These are phyloP conservation scores for Pseudomyrmex cubaensis DNA, from an alignment of 1,140 invertebrate genomes.

Conservation along the genomic window DNA sequence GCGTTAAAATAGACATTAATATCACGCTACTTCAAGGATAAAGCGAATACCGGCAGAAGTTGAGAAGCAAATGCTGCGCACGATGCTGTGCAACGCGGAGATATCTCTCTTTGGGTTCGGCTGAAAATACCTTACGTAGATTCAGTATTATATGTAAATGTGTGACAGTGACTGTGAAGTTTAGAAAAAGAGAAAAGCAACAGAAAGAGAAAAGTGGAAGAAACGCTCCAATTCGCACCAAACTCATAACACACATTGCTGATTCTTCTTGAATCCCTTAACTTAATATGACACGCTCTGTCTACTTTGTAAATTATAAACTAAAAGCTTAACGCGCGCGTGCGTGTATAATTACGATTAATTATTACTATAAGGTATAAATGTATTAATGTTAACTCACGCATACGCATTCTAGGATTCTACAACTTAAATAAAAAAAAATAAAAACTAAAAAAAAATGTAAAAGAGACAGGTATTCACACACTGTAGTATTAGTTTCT, in stretches of 20 bases:
- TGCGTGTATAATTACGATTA: constrained; percentile 38
- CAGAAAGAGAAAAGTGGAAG: background rate
- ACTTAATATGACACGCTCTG: constrained; percentile 57
- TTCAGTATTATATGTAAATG: constrained; percentile 73
- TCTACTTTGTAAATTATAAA: constrained; percentile 70
- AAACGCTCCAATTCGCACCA: constrained; percentile 44
- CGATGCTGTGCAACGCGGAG: constrained; percentile 6
- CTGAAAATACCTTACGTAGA: constrained; percentile 65
- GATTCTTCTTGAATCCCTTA: constrained; percentile 38
- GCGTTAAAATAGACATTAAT: constrained; percentile 7
- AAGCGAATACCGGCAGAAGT: constrained; percentile 1
- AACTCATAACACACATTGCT: constrained; percentile 29
- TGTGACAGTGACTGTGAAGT: constrained; percentile 41
- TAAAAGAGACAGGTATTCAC: constrained; percentile 65
- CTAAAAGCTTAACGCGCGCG: constrained; percentile 55
- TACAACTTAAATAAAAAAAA: constrained; percentile 53
- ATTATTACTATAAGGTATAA: constrained; percentile 39
- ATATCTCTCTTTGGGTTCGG: constrained; percentile 46
- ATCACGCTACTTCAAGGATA: constrained; percentile 40
- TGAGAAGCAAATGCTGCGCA: constrained; percentile 5
- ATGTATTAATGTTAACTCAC: constrained; percentile 67
- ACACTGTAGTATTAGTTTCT: constrained; percentile 71
- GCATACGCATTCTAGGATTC: constrained; percentile 33
- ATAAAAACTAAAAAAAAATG: constrained; percentile 30
- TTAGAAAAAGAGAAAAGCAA: constrained; percentile 3